These are phyloP conservation scores for Ruditapes philippinarum DNA, from an alignment of 1,140 invertebrate genomes.

Conservation along the genomic window DNA sequence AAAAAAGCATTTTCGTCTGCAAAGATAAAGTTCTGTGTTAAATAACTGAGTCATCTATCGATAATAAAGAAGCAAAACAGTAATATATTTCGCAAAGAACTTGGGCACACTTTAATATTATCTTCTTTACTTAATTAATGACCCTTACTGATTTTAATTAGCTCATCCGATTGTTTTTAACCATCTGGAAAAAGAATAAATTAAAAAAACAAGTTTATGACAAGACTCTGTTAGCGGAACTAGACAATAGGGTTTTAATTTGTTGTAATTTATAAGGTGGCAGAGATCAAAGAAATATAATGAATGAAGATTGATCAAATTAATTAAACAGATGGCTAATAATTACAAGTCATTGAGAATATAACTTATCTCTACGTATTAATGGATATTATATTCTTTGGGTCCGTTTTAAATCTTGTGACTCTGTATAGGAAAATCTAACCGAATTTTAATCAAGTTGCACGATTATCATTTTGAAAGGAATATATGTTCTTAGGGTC, in stretches of 20 bases:
- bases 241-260: constrained; percentile 36
- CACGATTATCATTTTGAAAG: neutral
- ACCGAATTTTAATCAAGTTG: neutral
- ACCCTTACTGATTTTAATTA: neutral
- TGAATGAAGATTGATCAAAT: constrained; percentile 31
- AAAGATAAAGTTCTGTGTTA: too few relatives aligned
- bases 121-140: neutral
- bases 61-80: too few relatives aligned
- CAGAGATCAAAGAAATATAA: constrained; percentile 37
- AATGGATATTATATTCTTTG: constrained; percentile 12
- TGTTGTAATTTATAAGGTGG: constrained; percentile 36
- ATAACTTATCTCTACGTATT: neutral
- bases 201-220: neutral
- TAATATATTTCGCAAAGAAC: neutral
- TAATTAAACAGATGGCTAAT: constrained; percentile 35
- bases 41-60: too few relatives aligned
- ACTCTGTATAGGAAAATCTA: neutral
- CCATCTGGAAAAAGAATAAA: neutral
- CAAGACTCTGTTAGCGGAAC: neutral
- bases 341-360: neutral
- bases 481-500: neutral
- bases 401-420: neutral
- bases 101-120: neutral
- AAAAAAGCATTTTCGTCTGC: too few relatives aligned
- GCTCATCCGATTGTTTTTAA: constrained; percentile 9